Percentiles rank a stretch among this genome's conserved stretches.
phyloP scores from a whole-genome alignment of 2,888 invertebrate genomes.

The Andrena dorsata region DNA sequence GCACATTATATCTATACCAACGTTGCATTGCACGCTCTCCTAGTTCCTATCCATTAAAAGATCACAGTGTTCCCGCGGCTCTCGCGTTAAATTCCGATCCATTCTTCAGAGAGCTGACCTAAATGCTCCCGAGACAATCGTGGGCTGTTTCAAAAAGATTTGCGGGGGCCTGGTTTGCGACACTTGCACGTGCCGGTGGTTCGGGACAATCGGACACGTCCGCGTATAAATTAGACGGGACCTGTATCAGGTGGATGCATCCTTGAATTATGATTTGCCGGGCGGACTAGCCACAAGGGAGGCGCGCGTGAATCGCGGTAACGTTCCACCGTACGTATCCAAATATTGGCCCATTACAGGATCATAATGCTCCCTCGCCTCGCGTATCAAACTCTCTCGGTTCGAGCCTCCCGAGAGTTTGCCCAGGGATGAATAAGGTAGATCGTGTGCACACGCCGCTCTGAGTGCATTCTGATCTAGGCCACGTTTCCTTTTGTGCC shows the following conservation, averaged over 20 bases:
- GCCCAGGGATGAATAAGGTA: conserved; percentile 65
- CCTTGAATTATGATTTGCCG: conserved; percentile 56
- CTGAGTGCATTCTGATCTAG: conserved; percentile 49
- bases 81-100: conserved; percentile 31
- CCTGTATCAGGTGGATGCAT: conserved; percentile 4
- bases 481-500: conserved; percentile 61
- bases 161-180: background rate
- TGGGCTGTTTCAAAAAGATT: background rate
- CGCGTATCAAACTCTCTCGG: conserved; percentile 58
- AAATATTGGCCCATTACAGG: conserved; percentile 82
- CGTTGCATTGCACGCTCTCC: conserved; percentile 1
- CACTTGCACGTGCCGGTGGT: background rate
- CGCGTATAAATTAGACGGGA: background rate
- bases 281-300: conserved; percentile 51
- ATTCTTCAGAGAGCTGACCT: conserved; percentile 40
- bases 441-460: conserved; percentile 50
- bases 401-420: conserved; percentile 60
- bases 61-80: conserved; percentile 47
- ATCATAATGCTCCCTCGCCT: conserved; percentile 78
- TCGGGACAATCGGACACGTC: background rate
- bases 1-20: background rate
- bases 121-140: conserved; percentile 17
- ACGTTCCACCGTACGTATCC: conserved; percentile 73
- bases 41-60: conserved; percentile 43
- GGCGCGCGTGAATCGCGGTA: conserved; percentile 64